phyloP scores from a whole-genome alignment of 1,140 invertebrate species.

The Gonioctena quinquepunctata region DNA sequence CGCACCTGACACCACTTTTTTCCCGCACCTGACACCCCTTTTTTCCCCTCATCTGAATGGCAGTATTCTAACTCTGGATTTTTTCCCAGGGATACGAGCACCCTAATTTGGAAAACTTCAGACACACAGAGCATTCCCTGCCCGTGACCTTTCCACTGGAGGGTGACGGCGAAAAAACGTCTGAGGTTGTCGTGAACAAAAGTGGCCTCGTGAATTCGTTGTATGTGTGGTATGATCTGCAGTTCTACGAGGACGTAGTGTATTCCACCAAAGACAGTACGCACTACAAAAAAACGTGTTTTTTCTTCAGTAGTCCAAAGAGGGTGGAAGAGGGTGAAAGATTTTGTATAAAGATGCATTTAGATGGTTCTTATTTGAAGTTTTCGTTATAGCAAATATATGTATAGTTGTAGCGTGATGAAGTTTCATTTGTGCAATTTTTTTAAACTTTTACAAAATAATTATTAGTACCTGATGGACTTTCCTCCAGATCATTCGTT shows the following conservation, averaged over 20 bases:
- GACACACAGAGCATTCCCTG: constrained; percentile 25
- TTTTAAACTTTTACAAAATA: too few relatives aligned
- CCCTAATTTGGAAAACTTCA: constrained; percentile 35
- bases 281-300: constrained; percentile 16
- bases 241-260: constrained; percentile 21
- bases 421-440: too few relatives aligned
- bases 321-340: not conserved
- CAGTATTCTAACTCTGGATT: not conserved
- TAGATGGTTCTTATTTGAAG: constrained; percentile 12
- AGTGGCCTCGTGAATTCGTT: constrained; percentile 28
- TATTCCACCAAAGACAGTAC: constrained; percentile 26
- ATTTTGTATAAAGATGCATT: not conserved
- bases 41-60: too few relatives aligned
- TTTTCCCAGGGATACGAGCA: constrained; percentile 39
- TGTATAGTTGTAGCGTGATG: too few relatives aligned
- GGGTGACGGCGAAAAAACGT: constrained; percentile 18
- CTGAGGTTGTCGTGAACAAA: constrained; percentile 25
- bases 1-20: too few relatives aligned
- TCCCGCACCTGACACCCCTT: too few relatives aligned
- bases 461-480: too few relatives aligned
- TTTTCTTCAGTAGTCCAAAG: constrained; percentile 3
- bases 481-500: too few relatives aligned
- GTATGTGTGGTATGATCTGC: constrained; percentile 33
- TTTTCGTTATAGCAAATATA: not conserved
- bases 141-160: constrained; percentile 28